Conservation (phyloP, 2,797 vertebrate genomes). For the Coendou prehensilis region DNA sequence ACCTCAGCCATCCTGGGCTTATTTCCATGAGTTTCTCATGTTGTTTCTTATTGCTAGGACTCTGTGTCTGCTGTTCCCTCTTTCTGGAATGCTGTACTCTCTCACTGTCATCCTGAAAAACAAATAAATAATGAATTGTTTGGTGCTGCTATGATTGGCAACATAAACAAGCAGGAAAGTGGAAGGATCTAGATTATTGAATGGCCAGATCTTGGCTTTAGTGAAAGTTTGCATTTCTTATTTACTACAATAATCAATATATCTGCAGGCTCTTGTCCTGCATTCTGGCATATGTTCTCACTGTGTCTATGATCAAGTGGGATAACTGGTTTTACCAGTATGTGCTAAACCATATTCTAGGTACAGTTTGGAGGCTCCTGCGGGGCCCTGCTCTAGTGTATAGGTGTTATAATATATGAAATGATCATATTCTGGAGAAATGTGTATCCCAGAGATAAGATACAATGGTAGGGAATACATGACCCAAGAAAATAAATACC, state of each 20-base stretch:
- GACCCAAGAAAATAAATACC: slow-evolving; percentile 65
- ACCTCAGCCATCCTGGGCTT: not conserved
- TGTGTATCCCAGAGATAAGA: not conserved
- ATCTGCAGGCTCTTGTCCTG: not conserved
- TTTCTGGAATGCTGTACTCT: not conserved
- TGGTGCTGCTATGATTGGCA: not conserved
- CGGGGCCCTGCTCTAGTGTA: not conserved
- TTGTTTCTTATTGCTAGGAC: not conserved
- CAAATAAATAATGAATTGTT: slow-evolving; percentile 5
- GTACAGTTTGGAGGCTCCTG: not conserved
- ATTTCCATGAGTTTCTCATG: not conserved
- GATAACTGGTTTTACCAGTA: not conserved
- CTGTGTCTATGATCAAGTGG: not conserved
- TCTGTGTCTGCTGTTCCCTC: not conserved
- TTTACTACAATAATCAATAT: not conserved
- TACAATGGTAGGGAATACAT: not conserved
- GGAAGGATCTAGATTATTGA: not conserved
- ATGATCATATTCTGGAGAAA: slow-evolving; percentile 40
- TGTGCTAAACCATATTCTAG: not conserved
- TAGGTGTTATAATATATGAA: slow-evolving; percentile 15
- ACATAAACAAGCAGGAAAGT: not conserved
- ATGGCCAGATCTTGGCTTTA: not conserved
- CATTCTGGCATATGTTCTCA: not conserved
- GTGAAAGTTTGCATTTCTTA: not conserved
- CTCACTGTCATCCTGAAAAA: not conserved